A percentile compares a stretch with the other conserved stretches of the same genome.
phyloP scores from a whole-genome alignment of 2,797 vertebrate genomes.

The Nyctibius grandis region DNA sequence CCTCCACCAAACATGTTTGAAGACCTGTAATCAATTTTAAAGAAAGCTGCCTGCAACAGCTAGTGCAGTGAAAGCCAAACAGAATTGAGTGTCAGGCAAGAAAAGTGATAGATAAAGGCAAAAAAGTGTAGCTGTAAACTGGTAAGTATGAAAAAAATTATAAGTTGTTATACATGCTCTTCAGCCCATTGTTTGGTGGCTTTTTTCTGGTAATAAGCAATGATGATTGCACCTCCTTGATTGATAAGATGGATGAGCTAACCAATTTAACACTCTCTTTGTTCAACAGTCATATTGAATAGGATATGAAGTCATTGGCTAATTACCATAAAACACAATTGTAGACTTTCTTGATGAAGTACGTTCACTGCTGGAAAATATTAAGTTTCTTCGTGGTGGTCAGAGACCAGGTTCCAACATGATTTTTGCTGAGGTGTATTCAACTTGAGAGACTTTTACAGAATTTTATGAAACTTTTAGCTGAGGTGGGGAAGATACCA shows the following conservation, averaged over 20 bases:
- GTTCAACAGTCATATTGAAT: background rate
- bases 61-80: background rate
- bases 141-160: background rate
- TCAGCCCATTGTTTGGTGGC: background rate
- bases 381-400: background rate
- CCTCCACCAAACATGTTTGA: background rate
- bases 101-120: background rate
- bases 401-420: background rate
- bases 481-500: background rate
- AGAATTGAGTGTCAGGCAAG: background rate
- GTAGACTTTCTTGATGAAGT: background rate
- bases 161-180: background rate
- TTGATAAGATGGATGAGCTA: background rate
- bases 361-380: background rate
- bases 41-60: background rate
- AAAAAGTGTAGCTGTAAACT: background rate
- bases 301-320: background rate
- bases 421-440: background rate
- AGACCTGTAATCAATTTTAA: background rate
- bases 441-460: background rate
- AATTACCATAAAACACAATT: background rate
- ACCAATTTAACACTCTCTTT: background rate
- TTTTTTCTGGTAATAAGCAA: background rate
- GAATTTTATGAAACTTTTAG: background rate
- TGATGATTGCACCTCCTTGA: background rate